phyloP scores from a whole-genome alignment of 1,140 invertebrate genomes.

The Lanistes nyassanus region DNA sequence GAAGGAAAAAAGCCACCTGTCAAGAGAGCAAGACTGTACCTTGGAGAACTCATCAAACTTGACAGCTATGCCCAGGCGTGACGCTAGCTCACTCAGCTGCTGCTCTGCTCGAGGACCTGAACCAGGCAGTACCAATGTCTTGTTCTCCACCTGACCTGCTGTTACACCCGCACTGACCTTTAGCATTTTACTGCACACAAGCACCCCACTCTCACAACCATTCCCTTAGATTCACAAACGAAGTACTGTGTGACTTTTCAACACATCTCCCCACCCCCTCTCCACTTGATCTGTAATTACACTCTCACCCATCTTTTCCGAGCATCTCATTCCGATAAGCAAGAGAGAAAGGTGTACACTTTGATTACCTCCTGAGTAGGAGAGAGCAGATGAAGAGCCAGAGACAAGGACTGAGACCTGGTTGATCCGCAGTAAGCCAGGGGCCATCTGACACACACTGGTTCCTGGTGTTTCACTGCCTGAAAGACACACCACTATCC shows the following conservation, averaged over 20 bases:
- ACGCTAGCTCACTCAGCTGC: slow-evolving; percentile 44
- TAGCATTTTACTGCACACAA: too few relatives aligned
- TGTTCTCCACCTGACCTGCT: slow-evolving; percentile 11
- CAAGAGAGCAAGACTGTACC: slow-evolving; percentile 34
- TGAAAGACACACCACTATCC: not conserved
- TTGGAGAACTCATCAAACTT: slow-evolving; percentile 57
- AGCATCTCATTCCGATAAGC: too few relatives aligned
- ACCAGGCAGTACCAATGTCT: slow-evolving; percentile 4
- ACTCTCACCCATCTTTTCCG: too few relatives aligned
- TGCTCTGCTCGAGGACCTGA: slow-evolving; percentile 32
- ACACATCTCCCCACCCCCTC: too few relatives aligned
- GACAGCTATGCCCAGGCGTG: slow-evolving; percentile 41
- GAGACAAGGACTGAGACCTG: not conserved
- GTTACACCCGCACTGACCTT: too few relatives aligned
- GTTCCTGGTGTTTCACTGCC: not conserved
- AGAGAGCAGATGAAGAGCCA: not conserved
- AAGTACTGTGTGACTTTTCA: too few relatives aligned
- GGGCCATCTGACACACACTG: slow-evolving; percentile 15
- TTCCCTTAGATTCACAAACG: too few relatives aligned
- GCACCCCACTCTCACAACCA: too few relatives aligned
- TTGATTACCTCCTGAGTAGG: slow-evolving; percentile 17
- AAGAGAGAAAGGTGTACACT: too few relatives aligned
- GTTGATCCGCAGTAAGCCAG: slow-evolving; percentile 19
- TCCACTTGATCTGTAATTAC: too few relatives aligned
- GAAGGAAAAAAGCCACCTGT: not conserved